phyloP scores from a whole-genome alignment of 2,113 vertebrate genomes.

The Henicopernis longicauda region DNA sequence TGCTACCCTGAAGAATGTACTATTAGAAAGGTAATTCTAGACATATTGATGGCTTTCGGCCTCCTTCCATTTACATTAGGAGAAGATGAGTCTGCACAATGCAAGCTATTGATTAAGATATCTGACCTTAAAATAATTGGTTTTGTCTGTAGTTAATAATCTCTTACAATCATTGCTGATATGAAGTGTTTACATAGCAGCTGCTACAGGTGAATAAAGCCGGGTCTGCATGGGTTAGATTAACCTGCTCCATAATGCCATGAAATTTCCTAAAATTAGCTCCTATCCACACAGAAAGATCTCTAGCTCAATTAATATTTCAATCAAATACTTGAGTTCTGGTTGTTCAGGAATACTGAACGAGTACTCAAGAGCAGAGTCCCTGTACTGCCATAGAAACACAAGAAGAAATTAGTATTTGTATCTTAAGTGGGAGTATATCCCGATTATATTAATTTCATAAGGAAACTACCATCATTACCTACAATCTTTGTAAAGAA shows the following conservation, averaged over 20 bases:
- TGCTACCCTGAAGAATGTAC: fast-evolving
- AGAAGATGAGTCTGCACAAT: background rate
- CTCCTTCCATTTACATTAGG: background rate
- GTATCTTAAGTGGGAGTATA: background rate
- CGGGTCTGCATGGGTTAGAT: background rate
- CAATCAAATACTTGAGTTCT: background rate
- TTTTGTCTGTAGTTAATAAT: background rate
- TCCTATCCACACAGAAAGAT: background rate
- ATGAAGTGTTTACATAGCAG: background rate
- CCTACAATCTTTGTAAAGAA: background rate
- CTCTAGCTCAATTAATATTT: background rate
- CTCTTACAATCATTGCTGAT: background rate
- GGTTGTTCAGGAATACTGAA: background rate
- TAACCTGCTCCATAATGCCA: background rate
- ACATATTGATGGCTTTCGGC: background rate
- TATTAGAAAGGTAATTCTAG: background rate
- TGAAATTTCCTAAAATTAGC: background rate
- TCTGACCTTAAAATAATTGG: background rate
- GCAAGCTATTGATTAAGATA: background rate
- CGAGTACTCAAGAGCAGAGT: background rate
- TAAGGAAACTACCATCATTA: background rate
- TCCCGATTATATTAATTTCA: background rate
- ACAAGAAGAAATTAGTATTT: background rate
- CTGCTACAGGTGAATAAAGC: background rate
- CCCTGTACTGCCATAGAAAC: background rate